Conservation (phyloP, 2,888 invertebrate species). For the Drosophila prolongata region DNA sequence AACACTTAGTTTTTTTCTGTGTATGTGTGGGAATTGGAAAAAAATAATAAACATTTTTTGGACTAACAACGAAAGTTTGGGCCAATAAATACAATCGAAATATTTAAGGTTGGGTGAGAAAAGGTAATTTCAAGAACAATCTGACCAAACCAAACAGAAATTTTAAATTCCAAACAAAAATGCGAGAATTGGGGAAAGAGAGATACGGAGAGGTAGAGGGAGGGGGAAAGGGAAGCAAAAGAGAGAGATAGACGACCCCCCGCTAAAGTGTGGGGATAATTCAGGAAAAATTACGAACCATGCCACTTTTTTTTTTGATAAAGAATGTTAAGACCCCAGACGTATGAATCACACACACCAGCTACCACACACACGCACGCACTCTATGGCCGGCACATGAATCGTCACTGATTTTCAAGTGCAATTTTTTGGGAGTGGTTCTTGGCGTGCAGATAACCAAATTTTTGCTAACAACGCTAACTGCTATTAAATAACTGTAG, state of each 20-base stretch:
- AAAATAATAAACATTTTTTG: slow-evolving; percentile 32
- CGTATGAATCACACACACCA: slow-evolving; percentile 71
- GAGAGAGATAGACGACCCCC: slow-evolving; percentile 56
- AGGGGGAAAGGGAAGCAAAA: neutral
- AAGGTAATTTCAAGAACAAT: slow-evolving; percentile 40
- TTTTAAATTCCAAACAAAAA: slow-evolving; percentile 38
- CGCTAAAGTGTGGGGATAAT: slow-evolving; percentile 48
- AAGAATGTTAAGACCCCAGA: slow-evolving; percentile 57
- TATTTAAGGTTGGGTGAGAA: slow-evolving; percentile 69
- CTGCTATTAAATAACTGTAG: neutral
- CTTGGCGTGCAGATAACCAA: slow-evolving; percentile 46
- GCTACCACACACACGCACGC: slow-evolving; percentile 15
- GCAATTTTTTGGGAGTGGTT: slow-evolving; percentile 67
- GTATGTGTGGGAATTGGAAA: slow-evolving; percentile 35
- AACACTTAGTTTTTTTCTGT: slow-evolving; percentile 1
- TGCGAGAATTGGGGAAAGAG: slow-evolving; percentile 10
- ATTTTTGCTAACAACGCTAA: slow-evolving; percentile 18
- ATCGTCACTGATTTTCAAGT: slow-evolving; percentile 41
- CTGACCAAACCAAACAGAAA: slow-evolving; percentile 67
- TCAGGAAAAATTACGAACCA: slow-evolving; percentile 61
- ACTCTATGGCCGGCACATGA: slow-evolving; percentile 53
- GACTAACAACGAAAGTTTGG: slow-evolving; percentile 40
- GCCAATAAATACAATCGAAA: slow-evolving; percentile 56
- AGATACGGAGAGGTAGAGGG: neutral
- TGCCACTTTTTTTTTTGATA: slow-evolving; percentile 60